Evolutionary conservation across 2,797 vertebrate genomes (phyloP).

Genomic region (Ispidina lecontei): DNA sequence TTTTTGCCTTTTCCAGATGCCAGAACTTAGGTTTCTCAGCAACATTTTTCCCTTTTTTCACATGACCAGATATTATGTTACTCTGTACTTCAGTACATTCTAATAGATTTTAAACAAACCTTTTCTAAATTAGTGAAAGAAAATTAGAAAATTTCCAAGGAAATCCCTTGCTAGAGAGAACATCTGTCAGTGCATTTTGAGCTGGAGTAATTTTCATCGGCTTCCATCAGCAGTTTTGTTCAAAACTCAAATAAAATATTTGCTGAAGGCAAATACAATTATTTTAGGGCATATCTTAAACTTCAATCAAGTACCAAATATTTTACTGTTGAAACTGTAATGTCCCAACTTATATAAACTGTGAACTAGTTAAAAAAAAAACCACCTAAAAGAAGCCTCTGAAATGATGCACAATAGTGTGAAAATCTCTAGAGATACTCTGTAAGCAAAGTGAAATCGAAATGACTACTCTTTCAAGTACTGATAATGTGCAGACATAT

Average conservation of each 20-base stretch:
- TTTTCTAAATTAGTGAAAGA: conserved; percentile 43
- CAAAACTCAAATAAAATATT: conserved; percentile 57
- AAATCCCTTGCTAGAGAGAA: conserved; percentile 50
- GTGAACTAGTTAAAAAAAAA: conserved; percentile 8
- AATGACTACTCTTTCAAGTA: conserved; percentile 21
- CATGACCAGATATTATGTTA: not conserved
- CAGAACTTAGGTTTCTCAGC: not conserved
- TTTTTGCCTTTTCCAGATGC: not conserved
- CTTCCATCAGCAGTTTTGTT: conserved; percentile 40
- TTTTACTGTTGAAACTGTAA: conserved; percentile 28
- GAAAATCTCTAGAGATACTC: conserved; percentile 34
- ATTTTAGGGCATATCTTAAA: conserved; percentile 27
- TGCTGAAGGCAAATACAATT: conserved; percentile 63
- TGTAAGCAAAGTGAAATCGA: conserved; percentile 38
- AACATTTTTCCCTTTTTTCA: not conserved
- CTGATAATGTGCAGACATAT: conserved; percentile 33
- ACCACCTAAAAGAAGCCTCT: not conserved
- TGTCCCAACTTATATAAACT: conserved; percentile 28
- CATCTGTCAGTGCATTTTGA: conserved; percentile 44
- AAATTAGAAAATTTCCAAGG: conserved; percentile 38
- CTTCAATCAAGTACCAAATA: conserved; percentile 38
- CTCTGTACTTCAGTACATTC: not conserved
- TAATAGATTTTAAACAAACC: conserved; percentile 54
- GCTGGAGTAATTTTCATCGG: conserved; percentile 31
- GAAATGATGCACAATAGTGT: not conserved